These are phyloP conservation scores for Nemotelus pantherinus DNA, from an alignment of 2,888 invertebrate genomes.

Conservation along the genomic window DNA sequence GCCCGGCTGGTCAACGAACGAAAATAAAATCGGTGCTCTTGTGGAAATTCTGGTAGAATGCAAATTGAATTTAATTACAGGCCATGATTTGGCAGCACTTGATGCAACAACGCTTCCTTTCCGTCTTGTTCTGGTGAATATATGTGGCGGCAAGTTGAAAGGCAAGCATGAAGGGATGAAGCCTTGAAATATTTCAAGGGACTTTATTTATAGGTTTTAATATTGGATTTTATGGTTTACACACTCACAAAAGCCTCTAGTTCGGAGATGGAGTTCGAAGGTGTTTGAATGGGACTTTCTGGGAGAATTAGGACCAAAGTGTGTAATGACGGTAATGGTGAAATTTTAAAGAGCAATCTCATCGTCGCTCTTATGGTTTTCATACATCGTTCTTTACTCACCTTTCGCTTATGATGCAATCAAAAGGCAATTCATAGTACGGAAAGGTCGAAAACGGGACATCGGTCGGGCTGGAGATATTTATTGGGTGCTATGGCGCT, in stretches of 20 bases:
- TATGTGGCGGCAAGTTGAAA: constrained; percentile 32
- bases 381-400: constrained; percentile 4
- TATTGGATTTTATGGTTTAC: constrained; percentile 47
- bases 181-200: constrained; percentile 38
- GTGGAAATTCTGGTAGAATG: too few species aligned
- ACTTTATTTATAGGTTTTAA: constrained; percentile 49
- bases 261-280: neutral
- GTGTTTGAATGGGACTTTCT: constrained; percentile 1
- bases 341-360: constrained; percentile 9
- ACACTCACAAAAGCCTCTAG: constrained; percentile 21
- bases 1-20: too few species aligned
- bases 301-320: constrained; percentile 24
- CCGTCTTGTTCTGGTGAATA: neutral
- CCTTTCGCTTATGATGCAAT: constrained; percentile 27
- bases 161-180: constrained; percentile 28
- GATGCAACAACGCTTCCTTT: neutral
- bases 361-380: constrained; percentile 2
- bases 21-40: too few species aligned
- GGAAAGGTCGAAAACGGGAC: neutral
- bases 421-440: neutral
- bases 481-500: neutral
- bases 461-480: neutral
- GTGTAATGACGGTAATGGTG: constrained; percentile 29
- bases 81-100: constrained; percentile 7
- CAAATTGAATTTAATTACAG: too few species aligned